Evolutionary conservation across 1,140 invertebrate genomes (phyloP), one percentile per base, ranked within the genome.

Genomic region (Copidosoma floridanum): DNA sequence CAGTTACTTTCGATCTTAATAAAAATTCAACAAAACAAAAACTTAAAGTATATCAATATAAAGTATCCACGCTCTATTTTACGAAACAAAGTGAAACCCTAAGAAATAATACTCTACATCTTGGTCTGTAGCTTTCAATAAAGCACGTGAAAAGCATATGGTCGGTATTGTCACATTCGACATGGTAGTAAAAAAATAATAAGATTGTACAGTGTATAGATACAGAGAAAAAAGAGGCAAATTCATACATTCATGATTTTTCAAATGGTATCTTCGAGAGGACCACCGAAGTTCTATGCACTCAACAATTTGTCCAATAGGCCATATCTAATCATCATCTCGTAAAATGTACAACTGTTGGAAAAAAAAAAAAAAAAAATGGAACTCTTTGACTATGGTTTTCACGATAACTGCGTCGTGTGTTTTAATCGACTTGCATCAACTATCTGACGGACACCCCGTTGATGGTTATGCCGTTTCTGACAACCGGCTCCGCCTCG

Each of bases 391-490:
- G 53, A 62, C 47, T 62, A 51, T 51, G 43, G 52, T 51, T 35
- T 37, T 20, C 38, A 53, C n/a, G n/a, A n/a, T 32, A 12, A 32
- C 12, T 32, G 12, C 12, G 29, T 32, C 12, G 6, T 32, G 29
- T 32, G 6, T 8, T 8, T 32, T 12, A 38, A 38, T 10, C n/a
- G n/a, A 46, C 3, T 11, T 47, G n/a, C 3, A 20, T 50, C n/a
- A 68, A 69, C 72, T 82, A 89, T 81, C 86, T 82, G 50, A 89
- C 86, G 44, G 87, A 83, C 8, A 89, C 87, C 37, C 88, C 88
- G 66, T 89, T 89, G 63, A 89, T 89, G 24, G 88, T 89, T 57
- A 89, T 87, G 7, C 85, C 83, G 67, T 86, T 86, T 58, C 84
- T 83, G 54, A 77, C 67, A 24, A 85, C 75, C 6, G 87, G 87